Evolutionary conservation across 1,140 invertebrate genomes (phyloP), one percentile per base, ranked within the genome.

Genomic region (Temnothorax longispinosus): DNA sequence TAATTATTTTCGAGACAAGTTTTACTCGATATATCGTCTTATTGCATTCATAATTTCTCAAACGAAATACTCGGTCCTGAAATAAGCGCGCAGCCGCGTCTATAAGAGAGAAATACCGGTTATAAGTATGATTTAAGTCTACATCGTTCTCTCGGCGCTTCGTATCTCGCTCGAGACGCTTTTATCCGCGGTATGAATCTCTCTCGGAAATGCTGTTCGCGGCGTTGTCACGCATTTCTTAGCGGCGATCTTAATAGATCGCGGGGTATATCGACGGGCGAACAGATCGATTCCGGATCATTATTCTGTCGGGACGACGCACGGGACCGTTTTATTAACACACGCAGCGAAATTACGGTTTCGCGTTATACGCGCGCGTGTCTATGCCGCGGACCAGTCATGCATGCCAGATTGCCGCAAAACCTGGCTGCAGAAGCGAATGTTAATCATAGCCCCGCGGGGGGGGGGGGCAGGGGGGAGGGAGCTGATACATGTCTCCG

Each of bases 361-460:
- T 74, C 27, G 38, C 60, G 38, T 27, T 27, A 27, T 52, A 44
- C 56, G 64, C 77, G 65, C 75, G 72, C 77, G 89, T 56, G 71
- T 54, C 88, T 78, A 89, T 27, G 78, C 58, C 71, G 81, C 80
- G 71, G 81, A 50, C 78, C 91, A 92, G 91, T 91, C 91, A 93
- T 92, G 92, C 93, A 92, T 93, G 89, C 71, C n/a, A 89, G 88
- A 92, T 92, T 56, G 75, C 76, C 52, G 82, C 89, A 85, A 82
- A 91, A 90, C 87, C 41, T 84, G 85, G 87, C 81, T 90, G 71
- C 88, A 88, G 87, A 90, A 87, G 56, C 80, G 64, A 91, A 91
- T 86, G 88, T 91, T 90, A 92, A 91, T 91, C 77, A 92, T 90
- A 90, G 87, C 74, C 38, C 86, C 56, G 47, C 52, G 35, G 65